Percentiles rank a stretch among this genome's conserved stretches.
These are phyloP conservation scores for Typhlichthys eigenmanni DNA, from an alignment of 2,797 vertebrate species.

Conservation along the genomic window DNA sequence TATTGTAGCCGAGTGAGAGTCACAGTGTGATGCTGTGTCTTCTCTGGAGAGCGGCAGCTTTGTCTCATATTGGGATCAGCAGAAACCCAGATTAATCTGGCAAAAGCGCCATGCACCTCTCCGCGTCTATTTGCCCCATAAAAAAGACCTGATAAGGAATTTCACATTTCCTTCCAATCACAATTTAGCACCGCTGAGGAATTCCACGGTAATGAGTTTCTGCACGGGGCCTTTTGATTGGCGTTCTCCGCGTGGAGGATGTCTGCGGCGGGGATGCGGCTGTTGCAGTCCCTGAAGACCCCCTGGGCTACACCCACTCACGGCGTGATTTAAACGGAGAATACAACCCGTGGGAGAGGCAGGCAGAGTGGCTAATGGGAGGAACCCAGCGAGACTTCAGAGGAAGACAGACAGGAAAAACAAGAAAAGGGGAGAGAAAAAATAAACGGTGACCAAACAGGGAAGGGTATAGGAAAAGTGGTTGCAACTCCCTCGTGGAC, in stretches of 20 bases:
- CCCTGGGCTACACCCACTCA: conserved; percentile 54
- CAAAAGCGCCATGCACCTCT: conserved; percentile 44
- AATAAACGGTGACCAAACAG: conserved; percentile 19
- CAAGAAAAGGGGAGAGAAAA: conserved; percentile 35
- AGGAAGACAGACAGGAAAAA: conserved; percentile 36
- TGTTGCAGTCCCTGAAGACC: conserved; percentile 45
- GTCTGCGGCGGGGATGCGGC: conserved; percentile 49
- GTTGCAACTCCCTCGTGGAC: conserved; percentile 51
- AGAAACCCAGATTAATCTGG: conserved; percentile 64
- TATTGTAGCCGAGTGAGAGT: conserved; percentile 61
- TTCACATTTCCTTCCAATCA: conserved; percentile 58
- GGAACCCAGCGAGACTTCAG: conserved; percentile 44
- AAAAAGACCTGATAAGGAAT: conserved; percentile 68
- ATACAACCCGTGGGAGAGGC: conserved; percentile 52
- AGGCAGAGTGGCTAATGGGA: conserved; percentile 60
- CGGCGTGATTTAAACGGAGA: conserved; percentile 66
- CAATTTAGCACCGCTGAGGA: conserved; percentile 69
- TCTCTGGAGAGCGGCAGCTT: conserved; percentile 30
- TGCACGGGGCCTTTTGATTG: conserved; percentile 63
- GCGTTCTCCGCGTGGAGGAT: conserved; percentile 66
- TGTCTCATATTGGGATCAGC: conserved; percentile 54
- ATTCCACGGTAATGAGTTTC: conserved; percentile 69
- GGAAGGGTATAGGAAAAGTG: conserved; percentile 48
- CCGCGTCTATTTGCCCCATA: conserved; percentile 41
- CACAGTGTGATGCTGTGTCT: conserved; percentile 40